These are phyloP conservation scores for Silvanus unidentatus DNA, from an alignment of 2,888 invertebrate genomes.

Conservation along the genomic window DNA sequence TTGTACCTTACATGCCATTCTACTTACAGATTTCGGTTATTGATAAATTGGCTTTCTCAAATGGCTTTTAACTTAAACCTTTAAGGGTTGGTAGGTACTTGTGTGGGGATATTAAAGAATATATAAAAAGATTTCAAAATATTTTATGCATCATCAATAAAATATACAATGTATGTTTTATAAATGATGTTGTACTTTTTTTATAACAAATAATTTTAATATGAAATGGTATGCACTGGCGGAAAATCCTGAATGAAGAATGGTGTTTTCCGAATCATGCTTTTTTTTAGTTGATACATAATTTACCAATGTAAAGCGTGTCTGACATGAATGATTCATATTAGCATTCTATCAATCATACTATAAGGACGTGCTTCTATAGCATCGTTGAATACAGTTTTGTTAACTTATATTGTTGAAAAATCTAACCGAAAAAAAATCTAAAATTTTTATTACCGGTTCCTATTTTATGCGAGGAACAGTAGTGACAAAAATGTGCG, in stretches of 20 bases:
- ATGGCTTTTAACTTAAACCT: neutral
- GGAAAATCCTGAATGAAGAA: constrained; percentile 4
- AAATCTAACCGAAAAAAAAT: constrained; percentile 5
- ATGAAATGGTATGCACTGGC: constrained; percentile 1
- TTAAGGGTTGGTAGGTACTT: too few species aligned
- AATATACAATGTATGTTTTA: constrained; percentile 2
- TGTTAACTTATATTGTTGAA: constrained; percentile 4
- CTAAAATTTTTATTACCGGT: too few species aligned
- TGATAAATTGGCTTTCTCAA: constrained; percentile 3
- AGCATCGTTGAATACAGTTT: constrained; percentile 4
- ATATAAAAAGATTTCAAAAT: too few species aligned
- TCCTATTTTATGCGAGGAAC: too few species aligned
- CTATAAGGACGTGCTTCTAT: constrained; percentile 9
- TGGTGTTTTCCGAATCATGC: constrained; percentile 1
- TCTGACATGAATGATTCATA: constrained; percentile 18
- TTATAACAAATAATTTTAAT: constrained; percentile 3
- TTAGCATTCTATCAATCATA: constrained; percentile 20
- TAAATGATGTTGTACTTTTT: neutral
- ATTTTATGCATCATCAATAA: too few species aligned
- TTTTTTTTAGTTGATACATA: constrained; percentile 13
- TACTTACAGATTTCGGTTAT: constrained; percentile 2
- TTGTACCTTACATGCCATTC: constrained; percentile 2
- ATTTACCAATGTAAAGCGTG: constrained; percentile 13
- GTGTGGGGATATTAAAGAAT: too few species aligned
- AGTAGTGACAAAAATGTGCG: too few species aligned